Evolutionary conservation across 2,888 invertebrate genomes (phyloP).

Genomic region (Amphipoea oculea): DNA sequence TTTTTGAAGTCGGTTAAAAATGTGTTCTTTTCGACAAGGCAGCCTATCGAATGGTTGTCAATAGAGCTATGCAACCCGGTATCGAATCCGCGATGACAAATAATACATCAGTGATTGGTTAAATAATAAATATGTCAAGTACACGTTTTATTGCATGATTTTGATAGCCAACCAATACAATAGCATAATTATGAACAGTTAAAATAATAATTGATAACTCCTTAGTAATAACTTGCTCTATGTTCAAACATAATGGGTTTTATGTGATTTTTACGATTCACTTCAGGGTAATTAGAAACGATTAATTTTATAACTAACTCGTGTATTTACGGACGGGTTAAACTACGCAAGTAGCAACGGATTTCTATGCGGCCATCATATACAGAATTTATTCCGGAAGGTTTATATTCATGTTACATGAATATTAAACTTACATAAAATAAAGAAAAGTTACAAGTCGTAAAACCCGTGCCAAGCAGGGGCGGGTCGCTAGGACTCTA

Average conservation of each 20-base stretch:
- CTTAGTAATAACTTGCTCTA: background rate
- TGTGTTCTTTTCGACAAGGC: background rate
- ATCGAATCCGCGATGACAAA: conserved; percentile 1
- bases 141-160: background rate
- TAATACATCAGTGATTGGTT: background rate
- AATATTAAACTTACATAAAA: background rate
- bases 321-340: background rate
- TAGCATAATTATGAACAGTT: background rate
- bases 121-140: conserved; percentile 11
- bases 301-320: conserved; percentile 4
- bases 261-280: conserved; percentile 16
- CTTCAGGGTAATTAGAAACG: background rate
- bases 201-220: background rate
- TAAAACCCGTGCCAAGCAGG: too few species aligned
- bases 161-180: background rate
- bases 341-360: background rate
- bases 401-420: too few species aligned
- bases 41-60: background rate
- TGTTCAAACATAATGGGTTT: background rate
- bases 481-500: background rate
- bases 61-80: background rate
- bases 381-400: too few species aligned
- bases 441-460: background rate
- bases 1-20: background rate
- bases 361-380: too few species aligned